phyloP scores from a whole-genome alignment of 2,113 vertebrate genomes.

The Pedionomus torquatus region DNA sequence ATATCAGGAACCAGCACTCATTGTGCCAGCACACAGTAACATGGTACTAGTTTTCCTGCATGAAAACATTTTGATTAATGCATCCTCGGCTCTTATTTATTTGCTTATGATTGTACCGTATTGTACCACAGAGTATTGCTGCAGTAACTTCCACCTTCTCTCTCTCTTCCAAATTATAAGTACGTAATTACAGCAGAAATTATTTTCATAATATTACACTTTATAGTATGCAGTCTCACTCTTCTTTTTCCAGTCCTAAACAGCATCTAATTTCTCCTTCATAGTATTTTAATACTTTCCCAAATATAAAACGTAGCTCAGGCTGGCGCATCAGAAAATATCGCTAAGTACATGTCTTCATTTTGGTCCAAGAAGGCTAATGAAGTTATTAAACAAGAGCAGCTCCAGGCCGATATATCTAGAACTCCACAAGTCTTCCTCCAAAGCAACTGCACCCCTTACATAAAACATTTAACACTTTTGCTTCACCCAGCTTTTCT shows the following conservation, averaged over 20 bases:
- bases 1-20: not conserved
- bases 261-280: not conserved
- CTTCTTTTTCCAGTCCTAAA: not conserved
- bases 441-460: not conserved
- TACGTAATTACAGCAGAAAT: not conserved
- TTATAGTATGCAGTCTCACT: not conserved
- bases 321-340: not conserved
- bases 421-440: not conserved
- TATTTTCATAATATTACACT: not conserved
- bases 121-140: not conserved
- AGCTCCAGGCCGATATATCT: not conserved
- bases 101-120: not conserved
- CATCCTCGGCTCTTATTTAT: not conserved
- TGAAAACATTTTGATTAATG: not conserved
- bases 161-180: not conserved
- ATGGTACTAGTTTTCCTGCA: not conserved
- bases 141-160: not conserved
- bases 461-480: not conserved
- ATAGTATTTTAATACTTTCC: not conserved
- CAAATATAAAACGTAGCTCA: not conserved
- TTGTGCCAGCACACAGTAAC: not conserved
- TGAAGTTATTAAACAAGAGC: not conserved
- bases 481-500: not conserved
- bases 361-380: not conserved
- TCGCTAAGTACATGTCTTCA: accelerated